Conservation (phyloP, 2,113 vertebrate genomes). For the Leucoraja erinaceus region DNA sequence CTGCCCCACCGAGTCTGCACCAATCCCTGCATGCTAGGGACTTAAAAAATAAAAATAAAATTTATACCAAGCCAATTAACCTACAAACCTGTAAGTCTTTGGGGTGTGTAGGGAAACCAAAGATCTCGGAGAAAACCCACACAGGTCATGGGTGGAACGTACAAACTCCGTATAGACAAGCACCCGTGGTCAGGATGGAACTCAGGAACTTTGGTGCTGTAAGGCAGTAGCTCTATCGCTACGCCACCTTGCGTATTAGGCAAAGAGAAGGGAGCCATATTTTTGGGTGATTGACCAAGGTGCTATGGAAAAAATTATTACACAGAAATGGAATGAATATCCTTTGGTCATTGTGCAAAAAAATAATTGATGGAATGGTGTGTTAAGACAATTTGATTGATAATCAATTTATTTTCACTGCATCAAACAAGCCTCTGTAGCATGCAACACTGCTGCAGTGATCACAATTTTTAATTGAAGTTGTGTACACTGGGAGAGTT, state of each 20-base stretch:
- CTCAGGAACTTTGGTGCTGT: too few relatives aligned
- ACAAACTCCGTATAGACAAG: too few relatives aligned
- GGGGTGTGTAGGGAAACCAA: too few relatives aligned
- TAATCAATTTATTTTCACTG: neutral
- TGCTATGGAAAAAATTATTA: neutral
- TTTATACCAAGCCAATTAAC: too few relatives aligned
- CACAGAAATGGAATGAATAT: neutral
- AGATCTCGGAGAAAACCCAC: too few relatives aligned
- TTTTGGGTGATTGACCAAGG: neutral
- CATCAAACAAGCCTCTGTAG: neutral
- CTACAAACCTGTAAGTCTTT: too few relatives aligned
- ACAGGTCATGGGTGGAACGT: too few relatives aligned
- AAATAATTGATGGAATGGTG: neutral
- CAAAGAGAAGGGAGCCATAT: neutral
- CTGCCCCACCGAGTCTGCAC: too few relatives aligned
- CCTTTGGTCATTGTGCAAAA: neutral
- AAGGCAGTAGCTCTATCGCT: too few relatives aligned
- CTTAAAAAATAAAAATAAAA: too few relatives aligned
- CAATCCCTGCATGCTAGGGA: too few relatives aligned
- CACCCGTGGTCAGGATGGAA: too few relatives aligned
- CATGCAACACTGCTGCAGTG: neutral
- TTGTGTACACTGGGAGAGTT: neutral
- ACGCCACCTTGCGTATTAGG: neutral
- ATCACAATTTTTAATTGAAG: conserved; percentile 8
- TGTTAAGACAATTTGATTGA: neutral